Base-by-base conservation (phyloP, 2,113 vertebrate species). In the Myotis yumanensis region DNA sequence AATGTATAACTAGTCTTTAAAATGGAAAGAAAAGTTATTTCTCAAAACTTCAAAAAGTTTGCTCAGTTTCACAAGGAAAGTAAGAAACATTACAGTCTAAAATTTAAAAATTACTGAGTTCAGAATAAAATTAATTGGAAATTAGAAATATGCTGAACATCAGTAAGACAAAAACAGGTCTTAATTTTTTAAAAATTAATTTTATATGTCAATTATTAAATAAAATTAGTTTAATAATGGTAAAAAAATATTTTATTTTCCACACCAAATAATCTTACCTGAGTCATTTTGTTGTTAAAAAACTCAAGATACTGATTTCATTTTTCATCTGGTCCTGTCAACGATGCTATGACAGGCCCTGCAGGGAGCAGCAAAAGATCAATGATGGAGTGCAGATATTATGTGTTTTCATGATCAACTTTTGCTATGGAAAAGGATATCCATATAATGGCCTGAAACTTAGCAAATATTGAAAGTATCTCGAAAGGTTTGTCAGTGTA, bases 241-340 rank as follows among this genome's bases (percentile, higher is more conserved):
- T 91, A 40, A 69, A 89, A 89, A 88, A 95, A 97, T 94, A 88
- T 96, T 97, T 97, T 97, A 97, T 97, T 98, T 97, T 98, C 96
- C 95, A 97, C 93, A 97, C 97, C 96, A 98, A 98, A 97, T 98
- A 96, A 97, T 97, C 97, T 98, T 97, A 98, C 97, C 97, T 98
- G 96, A 96, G 93, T 97, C 66, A 96, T 95, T 95, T 93, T 93
- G 96, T 96, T 98, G 97, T 98, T 98, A 98, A 98, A 98, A 98
- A 97, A 98, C 96, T 97, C 97, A 98, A 97, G 96, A 98, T 95
- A 98, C 95, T 95, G 97, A 98, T 98, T 98, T 98, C 97, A 98
- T 96, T 98, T 98, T 98, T 97, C 96, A 96, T 97, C 95, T 97
- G 97, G 95, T 98, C 96, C 98, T 98, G 97, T 97, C 98, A 97